Base-by-base conservation (phyloP, 1,140 invertebrate genomes). In the Lordiphosa mommai region DNA sequence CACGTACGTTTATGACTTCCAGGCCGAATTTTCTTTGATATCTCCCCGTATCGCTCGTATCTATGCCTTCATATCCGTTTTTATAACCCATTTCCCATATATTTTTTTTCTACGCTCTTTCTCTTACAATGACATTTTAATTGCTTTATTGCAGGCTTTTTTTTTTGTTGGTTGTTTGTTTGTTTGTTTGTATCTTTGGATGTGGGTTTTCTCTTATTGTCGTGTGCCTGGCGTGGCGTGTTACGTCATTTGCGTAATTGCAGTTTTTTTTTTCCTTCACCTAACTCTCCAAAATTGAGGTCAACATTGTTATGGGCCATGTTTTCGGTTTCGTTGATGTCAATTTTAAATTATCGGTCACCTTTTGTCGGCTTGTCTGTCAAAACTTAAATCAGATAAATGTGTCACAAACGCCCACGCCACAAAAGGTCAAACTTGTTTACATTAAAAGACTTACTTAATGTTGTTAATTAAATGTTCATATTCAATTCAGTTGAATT, bases 201-300 rank as follows among this genome's bases (percentile, higher is more conserved):
- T 47, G 20, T 30, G 27, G 27, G 12, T 13, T 20, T 61, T 12
- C 14, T 29, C 32, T 53, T 51, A 41, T 70, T 84, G 77, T 76
- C 76, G 77, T 82, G 76, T 82, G 76, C 76, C 73, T 48, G 61
- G 61, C 60, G 56, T 63, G 50, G 56, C 65, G 68, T 40, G 53
- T 80, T 84, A 72, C 76, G 67, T 84, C 66, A 82, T 64, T 80
- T 82, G 76, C 70, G 76, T 80, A 80, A 82, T 80, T 80, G 74
- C 70, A 73, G 74, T 61, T 73, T 61, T 65, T 48, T 61, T 50
- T 40, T 43, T 30, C 63, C 38, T 29, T 36, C 43, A 2, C 23
- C 16, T 51, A 10, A 9, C 16, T 43, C 10, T 13, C 23, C 23
- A 30, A 76, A 68, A 80, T 71, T 57, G 76, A 72, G 76, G 76